Evolutionary conservation across 2,113 vertebrate species (phyloP), one percentile per base, ranked within the genome.

Genomic region (Nothobranchius furzeri): DNA sequence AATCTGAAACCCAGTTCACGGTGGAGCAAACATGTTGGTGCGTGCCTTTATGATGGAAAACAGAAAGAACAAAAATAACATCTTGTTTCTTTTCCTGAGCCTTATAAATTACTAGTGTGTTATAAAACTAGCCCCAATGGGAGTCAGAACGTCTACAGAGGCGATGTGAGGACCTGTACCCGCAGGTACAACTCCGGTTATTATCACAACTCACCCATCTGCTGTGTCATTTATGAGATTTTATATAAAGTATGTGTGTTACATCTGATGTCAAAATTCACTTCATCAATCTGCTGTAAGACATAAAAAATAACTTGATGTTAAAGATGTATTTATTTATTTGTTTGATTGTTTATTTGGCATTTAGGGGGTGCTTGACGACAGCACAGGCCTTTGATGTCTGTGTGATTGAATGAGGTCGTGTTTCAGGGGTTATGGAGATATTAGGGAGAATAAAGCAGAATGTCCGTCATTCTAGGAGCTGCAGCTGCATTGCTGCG

Each of bases 401-500:
- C n/a, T 30, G 30, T 30, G 35, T 51, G 53, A 70, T 51, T 64
- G 48, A 59, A 35, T 40, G 17, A 60, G 76, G 68, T 82, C 70
- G 65, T 35, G 49, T 68, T 52, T 65, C 64, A 63, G 48, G 11
- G 75, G 65, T 67, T 36, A 13, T 61, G 68, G 66, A 56, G 72
- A 76, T 76, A 82, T 88, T 72, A 78, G 53, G 51, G 24, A 63
- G 67, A 56, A 60, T 82, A 61, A 80, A 75, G 73, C 60, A 49
- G 67, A 36, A 70, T 43, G 68, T 52, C 60, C 68, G 64, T 82
- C 65, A 69, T 68, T 74, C 74, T 59, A 53, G 14, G 70, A 60
- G 75, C 56, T 75, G 80, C 80, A 73, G 79, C 78, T 80, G 87
- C 82, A 75, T 65, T 55, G 63, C 56, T 68, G 43, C 60, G 65